Percentiles rank a stretch among this genome's conserved stretches.
phyloP scores from a whole-genome alignment of 2,113 vertebrate species.

The Scartelaos histophorus region DNA sequence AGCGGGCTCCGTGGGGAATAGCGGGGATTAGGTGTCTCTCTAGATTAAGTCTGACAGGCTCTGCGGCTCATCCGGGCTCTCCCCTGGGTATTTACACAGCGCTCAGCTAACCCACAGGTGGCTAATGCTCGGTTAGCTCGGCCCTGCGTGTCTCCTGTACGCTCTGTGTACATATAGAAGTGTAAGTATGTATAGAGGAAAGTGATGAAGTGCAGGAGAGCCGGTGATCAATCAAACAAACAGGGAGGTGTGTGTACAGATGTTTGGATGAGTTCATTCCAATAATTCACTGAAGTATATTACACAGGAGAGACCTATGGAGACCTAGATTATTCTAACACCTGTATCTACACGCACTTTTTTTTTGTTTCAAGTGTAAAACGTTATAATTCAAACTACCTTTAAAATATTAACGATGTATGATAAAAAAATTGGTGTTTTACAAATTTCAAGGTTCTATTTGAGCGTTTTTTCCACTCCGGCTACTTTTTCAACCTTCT shows the following conservation, averaged over 20 bases:
- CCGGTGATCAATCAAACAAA: conserved; percentile 66
- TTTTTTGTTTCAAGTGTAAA: too few species aligned
- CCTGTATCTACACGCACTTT: background rate
- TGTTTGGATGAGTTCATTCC: conserved; percentile 21
- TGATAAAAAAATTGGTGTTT: too few species aligned
- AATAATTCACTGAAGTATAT: conserved; percentile 11
- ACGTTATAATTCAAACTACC: too few species aligned
- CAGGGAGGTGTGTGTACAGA: conserved; percentile 50
- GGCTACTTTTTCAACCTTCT: too few species aligned
- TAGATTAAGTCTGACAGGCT: conserved; percentile 59
- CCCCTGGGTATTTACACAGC: conserved; percentile 65
- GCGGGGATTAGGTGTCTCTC: conserved; percentile 66
- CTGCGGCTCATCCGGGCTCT: conserved; percentile 60
- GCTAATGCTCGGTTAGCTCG: conserved; percentile 54
- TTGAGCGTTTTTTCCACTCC: too few species aligned
- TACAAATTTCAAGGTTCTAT: too few species aligned
- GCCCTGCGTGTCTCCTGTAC: conserved; percentile 33
- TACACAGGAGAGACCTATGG: background rate
- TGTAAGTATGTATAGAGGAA: conserved; percentile 16
- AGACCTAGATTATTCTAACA: background rate
- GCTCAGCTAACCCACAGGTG: conserved; percentile 66
- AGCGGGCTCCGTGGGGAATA: conserved; percentile 55
- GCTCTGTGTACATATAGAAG: conserved; percentile 39
- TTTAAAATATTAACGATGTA: too few species aligned
- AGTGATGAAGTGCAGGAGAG: conserved; percentile 38